Evolutionary conservation across 2,113 vertebrate species (phyloP).

Genomic region (Oncorhynchus gorbuscha): DNA sequence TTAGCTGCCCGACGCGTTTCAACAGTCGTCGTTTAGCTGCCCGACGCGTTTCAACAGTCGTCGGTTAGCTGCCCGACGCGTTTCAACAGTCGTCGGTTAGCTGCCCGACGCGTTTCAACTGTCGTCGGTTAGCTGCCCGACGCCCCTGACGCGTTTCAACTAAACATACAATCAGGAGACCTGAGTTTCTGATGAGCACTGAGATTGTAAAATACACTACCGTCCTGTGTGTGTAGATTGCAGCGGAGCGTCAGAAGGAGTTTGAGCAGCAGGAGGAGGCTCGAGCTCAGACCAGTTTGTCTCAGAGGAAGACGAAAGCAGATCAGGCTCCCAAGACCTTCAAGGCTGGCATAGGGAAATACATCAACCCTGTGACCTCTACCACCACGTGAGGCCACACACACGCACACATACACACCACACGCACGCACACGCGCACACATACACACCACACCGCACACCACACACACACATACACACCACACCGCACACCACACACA

Average conservation of each 20-base stretch:
- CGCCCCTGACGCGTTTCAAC: too few species aligned
- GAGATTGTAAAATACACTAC: too few species aligned
- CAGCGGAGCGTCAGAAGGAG: constrained; percentile 84
- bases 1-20: too few species aligned
- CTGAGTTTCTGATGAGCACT: neutral
- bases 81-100: too few species aligned
- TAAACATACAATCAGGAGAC: neutral
- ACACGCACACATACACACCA: neutral
- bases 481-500: neutral
- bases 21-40: too few species aligned
- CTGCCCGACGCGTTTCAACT: too few species aligned
- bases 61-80: too few species aligned
- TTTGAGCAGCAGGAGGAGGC: constrained; percentile 75
- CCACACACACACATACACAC: neutral
- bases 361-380: constrained; percentile 82
- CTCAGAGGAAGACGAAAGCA: constrained; percentile 67
- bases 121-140: too few species aligned
- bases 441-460: too few species aligned
- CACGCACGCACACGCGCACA: rapidly evolving
- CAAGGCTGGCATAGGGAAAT: constrained; percentile 90
- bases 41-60: too few species aligned
- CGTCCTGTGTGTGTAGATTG: constrained; percentile 73
- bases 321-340: constrained; percentile 81
- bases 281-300: constrained; percentile 60
- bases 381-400: constrained; percentile 71